These are phyloP conservation scores for Semicossyphus pulcher DNA, from an alignment of 2,113 vertebrate genomes.

Conservation along the genomic window DNA sequence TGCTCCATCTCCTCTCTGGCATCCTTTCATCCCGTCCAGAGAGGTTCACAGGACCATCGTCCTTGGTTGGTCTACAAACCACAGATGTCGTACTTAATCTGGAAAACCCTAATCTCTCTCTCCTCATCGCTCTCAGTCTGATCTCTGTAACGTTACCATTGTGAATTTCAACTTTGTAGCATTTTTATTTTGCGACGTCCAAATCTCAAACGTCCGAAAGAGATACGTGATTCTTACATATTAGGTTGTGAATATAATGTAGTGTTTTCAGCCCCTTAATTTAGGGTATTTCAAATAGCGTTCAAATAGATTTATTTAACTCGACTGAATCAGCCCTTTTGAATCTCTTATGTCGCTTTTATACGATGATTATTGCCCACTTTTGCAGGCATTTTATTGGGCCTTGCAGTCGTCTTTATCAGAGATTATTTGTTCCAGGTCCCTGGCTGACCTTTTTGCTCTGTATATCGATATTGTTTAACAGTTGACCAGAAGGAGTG, in stretches of 20 bases:
- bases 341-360: neutral
- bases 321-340: constrained; percentile 9
- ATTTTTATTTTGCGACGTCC: neutral
- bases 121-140: constrained; percentile 26
- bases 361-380: constrained; percentile 13
- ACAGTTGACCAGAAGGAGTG: neutral
- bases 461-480: neutral
- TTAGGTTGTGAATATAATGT: neutral
- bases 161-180: constrained; percentile 27
- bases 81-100: constrained; percentile 71
- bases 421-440: constrained; percentile 1
- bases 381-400: constrained; percentile 12
- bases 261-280: neutral
- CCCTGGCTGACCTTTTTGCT: constrained; percentile 32
- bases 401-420: constrained; percentile 35
- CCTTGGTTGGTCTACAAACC: constrained; percentile 62
- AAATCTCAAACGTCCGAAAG: constrained; percentile 4
- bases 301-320: neutral
- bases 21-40: constrained; percentile 39
- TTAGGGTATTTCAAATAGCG: neutral
- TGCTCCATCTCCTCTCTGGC: constrained; percentile 36
- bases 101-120: constrained; percentile 61
- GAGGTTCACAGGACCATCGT: constrained; percentile 50
- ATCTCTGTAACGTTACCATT: constrained; percentile 41
- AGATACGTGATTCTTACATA: neutral